phyloP scores from a whole-genome alignment of 2,888 invertebrate genomes.

The Blera fallax region DNA sequence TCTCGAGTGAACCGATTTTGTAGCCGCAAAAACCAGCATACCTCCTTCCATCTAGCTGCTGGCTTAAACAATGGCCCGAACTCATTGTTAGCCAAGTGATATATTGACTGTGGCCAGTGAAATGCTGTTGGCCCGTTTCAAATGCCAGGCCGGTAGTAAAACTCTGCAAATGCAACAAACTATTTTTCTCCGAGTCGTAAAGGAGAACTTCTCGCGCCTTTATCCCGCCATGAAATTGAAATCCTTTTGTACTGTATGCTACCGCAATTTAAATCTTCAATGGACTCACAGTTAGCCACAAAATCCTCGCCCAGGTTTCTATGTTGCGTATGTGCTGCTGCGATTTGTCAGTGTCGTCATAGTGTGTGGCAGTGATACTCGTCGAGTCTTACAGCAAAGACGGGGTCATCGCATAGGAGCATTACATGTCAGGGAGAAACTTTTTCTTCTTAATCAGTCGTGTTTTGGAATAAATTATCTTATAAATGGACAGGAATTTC shows the following conservation, averaged over 20 bases:
- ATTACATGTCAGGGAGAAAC: conserved; percentile 37
- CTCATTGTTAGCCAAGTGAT: conserved; percentile 66
- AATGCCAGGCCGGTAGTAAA: conserved; percentile 34
- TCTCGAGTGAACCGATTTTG: conserved; percentile 37
- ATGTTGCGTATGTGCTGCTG: conserved; percentile 60
- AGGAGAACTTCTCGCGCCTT: conserved; percentile 54
- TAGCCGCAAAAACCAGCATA: background rate
- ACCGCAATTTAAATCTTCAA: conserved; percentile 68
- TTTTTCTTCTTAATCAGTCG: conserved; percentile 42
- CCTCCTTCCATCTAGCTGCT: conserved; percentile 9
- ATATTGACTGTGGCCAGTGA: conserved; percentile 66
- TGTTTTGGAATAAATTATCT: conserved; percentile 66
- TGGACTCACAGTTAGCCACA: conserved; percentile 56
- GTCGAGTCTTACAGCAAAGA: background rate
- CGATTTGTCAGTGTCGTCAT: conserved; percentile 66
- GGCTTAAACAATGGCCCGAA: conserved; percentile 42
- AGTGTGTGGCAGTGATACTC: conserved; percentile 37
- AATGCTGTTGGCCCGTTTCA: conserved; percentile 51
- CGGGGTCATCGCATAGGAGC: background rate
- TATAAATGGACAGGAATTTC: conserved; percentile 44
- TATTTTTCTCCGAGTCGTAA: conserved; percentile 33
- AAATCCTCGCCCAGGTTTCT: conserved; percentile 46
- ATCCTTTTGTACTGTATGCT: conserved; percentile 68
- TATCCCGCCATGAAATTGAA: conserved; percentile 66
- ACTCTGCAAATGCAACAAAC: conserved; percentile 30